Percentiles rank a stretch among this genome's conserved stretches.
phyloP scores from a whole-genome alignment of 2,797 vertebrate species.

The Syngnathus rostellatus region DNA sequence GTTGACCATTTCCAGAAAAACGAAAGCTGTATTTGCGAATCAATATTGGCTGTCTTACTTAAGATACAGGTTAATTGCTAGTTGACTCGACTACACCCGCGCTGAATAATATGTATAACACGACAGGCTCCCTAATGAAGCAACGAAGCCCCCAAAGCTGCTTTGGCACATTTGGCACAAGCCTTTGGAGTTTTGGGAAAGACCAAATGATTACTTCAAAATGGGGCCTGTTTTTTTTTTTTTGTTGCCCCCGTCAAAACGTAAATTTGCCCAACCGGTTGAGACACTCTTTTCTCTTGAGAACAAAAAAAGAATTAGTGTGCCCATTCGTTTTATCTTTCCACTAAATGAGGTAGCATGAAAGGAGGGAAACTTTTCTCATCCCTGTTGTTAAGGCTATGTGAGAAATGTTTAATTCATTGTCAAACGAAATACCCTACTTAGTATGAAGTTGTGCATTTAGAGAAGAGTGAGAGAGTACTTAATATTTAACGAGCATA shows the following conservation, averaged over 20 bases:
- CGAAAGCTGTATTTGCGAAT: too few species aligned
- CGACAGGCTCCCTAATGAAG: too few species aligned
- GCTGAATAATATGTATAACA: too few species aligned
- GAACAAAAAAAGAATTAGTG: background rate
- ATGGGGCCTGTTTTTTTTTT: background rate
- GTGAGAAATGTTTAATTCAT: constrained; percentile 51
- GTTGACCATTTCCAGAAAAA: too few species aligned
- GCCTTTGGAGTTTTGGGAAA: too few species aligned
- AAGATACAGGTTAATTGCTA: too few species aligned
- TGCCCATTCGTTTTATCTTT: background rate
- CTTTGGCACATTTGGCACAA: too few species aligned
- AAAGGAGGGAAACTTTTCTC: constrained; percentile 12
- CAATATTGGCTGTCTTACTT: too few species aligned
- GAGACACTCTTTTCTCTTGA: background rate
- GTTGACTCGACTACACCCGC: too few species aligned
- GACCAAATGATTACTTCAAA: too few species aligned
- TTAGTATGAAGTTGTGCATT: constrained; percentile 34
- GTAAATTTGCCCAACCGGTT: background rate
- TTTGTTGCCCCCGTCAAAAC: background rate
- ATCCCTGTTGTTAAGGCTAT: constrained; percentile 27
- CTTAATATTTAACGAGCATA: constrained; percentile 53
- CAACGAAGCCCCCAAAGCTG: too few species aligned
- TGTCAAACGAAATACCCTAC: constrained; percentile 36
- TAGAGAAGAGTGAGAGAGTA: constrained; percentile 29
- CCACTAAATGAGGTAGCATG: constrained; percentile 14